Conservation (phyloP, 2,888 invertebrate species). For the Apamea epomidion region DNA sequence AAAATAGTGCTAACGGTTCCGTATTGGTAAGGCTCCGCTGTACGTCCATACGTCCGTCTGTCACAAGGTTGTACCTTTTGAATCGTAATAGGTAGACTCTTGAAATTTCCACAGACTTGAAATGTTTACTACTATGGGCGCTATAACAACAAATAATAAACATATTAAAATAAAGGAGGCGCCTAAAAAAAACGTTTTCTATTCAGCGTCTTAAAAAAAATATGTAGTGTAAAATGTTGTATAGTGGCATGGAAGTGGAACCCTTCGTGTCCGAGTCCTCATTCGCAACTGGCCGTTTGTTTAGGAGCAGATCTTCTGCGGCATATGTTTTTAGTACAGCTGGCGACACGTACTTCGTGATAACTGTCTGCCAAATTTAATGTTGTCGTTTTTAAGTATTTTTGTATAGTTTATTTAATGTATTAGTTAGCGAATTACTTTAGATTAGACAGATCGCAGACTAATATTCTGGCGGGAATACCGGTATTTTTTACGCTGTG, state of each 20-base stretch:
- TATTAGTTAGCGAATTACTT: conserved; percentile 50
- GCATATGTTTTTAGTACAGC: background rate
- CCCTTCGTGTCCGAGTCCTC: background rate
- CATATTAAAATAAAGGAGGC: background rate
- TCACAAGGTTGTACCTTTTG: background rate
- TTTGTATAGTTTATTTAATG: conserved; percentile 52
- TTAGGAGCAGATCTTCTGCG: conserved; percentile 31
- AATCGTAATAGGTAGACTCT: background rate
- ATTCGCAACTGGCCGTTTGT: background rate
- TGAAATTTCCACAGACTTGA: background rate
- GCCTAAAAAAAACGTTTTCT: background rate
- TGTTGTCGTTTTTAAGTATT: conserved; percentile 61
- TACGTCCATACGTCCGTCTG: background rate
- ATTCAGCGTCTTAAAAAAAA: background rate
- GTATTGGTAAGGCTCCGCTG: background rate
- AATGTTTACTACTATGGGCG: background rate
- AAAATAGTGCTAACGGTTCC: too few species aligned
- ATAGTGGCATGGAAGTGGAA: background rate
- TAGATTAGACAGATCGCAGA: conserved; percentile 53
- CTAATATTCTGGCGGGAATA: conserved; percentile 46
- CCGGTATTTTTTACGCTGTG: conserved; percentile 40
- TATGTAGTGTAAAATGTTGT: background rate
- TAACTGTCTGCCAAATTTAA: conserved; percentile 60
- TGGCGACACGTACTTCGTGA: conserved; percentile 57
- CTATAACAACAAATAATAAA: background rate